Conservation (phyloP, 2,113 vertebrate species). For the Oreochromis spilurus region DNA sequence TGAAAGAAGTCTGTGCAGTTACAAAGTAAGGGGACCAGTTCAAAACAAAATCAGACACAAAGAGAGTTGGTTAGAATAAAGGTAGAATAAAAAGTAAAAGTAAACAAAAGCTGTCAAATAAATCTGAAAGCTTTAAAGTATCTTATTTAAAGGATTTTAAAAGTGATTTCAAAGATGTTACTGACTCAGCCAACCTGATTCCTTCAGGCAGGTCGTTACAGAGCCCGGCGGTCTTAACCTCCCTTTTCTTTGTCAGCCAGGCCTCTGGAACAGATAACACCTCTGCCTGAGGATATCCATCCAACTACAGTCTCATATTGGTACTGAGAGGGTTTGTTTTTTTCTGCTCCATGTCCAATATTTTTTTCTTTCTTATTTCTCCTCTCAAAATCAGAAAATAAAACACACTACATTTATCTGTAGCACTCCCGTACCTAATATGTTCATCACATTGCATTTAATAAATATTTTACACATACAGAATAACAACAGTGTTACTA, state of each 20-base stretch:
- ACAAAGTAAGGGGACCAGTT: background rate
- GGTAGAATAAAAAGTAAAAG: background rate
- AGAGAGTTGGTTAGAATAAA: background rate
- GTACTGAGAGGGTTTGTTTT: background rate
- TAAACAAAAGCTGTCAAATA: background rate
- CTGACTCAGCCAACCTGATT: background rate
- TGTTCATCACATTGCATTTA: background rate
- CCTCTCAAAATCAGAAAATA: background rate
- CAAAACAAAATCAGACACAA: background rate
- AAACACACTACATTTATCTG: background rate
- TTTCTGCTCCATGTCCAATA: background rate
- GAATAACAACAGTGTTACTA: background rate
- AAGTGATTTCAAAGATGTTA: background rate
- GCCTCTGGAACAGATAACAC: background rate
- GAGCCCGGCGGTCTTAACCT: background rate
- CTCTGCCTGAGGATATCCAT: background rate
- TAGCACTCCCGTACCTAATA: background rate
- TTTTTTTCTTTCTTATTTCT: background rate
- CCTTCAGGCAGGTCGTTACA: background rate
- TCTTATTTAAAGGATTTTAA: background rate
- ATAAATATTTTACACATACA: background rate
- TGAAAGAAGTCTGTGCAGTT: background rate
- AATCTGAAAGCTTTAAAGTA: background rate
- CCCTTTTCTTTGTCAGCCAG: background rate
- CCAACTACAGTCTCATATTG: background rate